Evolutionary conservation across 2,797 vertebrate genomes (phyloP).

Genomic region (Galaxias olidus): DNA sequence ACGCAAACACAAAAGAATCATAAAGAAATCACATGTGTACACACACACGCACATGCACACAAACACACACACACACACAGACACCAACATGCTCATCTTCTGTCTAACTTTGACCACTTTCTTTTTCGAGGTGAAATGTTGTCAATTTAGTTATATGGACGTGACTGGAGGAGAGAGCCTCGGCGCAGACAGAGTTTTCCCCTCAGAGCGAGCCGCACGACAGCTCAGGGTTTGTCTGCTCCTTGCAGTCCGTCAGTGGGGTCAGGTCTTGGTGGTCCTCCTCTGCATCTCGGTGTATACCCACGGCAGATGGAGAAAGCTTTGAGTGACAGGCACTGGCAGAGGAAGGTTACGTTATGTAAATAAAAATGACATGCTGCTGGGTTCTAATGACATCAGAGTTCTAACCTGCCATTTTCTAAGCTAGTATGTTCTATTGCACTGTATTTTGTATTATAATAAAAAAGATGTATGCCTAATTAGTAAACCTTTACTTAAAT

Average conservation of each 20-base stretch:
- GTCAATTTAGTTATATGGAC: constrained; percentile 13
- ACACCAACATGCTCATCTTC: constrained; percentile 14
- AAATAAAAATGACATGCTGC: constrained; percentile 53
- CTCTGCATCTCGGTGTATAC: constrained; percentile 20
- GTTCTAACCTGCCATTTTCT: constrained; percentile 30
- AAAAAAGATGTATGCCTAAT: no score
- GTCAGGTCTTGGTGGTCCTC: background rate
- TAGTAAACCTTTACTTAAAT: no score
- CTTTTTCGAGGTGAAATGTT: constrained; percentile 12
- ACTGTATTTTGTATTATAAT: no score
- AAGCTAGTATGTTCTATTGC: no score
- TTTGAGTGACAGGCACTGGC: constrained; percentile 67
- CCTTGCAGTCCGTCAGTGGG: background rate
- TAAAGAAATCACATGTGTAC: no score
- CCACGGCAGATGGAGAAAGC: constrained; percentile 58
- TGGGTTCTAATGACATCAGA: background rate
- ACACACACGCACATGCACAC: constrained; percentile 25
- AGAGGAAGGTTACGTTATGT: constrained; percentile 71
- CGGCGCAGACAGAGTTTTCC: background rate
- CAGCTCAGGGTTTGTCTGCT: constrained; percentile 8
- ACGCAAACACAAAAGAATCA: constrained; percentile 18
- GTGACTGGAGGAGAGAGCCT: background rate
- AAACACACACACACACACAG: constrained; percentile 19
- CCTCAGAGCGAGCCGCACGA: constrained; percentile 4
- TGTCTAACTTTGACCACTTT: background rate